Evolutionary conservation across 2,797 vertebrate genomes (phyloP).

Genomic region (Amazona finschi): DNA sequence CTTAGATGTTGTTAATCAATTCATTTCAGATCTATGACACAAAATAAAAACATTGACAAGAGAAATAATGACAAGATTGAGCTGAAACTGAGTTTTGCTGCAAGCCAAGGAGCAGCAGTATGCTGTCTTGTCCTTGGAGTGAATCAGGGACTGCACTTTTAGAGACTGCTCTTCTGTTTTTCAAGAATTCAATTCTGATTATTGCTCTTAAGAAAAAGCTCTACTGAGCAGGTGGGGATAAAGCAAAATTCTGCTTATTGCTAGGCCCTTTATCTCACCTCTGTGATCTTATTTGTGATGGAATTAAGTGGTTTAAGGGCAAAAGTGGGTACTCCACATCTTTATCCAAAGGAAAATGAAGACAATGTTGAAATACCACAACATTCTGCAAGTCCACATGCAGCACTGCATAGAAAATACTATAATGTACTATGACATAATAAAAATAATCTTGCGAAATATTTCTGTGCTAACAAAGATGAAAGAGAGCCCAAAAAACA

Average conservation of each 20-base stretch:
- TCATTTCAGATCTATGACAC: not conserved
- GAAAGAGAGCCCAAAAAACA: not conserved
- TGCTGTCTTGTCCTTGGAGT: rapidly evolving
- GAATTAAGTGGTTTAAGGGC: not conserved
- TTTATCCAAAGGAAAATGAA: not conserved
- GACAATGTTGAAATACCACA: not conserved
- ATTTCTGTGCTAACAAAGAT: not conserved
- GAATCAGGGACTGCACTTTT: not conserved
- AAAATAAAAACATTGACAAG: not conserved
- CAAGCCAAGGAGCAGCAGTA: not conserved
- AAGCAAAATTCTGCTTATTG: not conserved
- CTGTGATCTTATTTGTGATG: not conserved
- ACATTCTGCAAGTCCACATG: not conserved
- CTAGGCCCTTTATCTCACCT: not conserved
- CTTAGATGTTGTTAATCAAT: not conserved
- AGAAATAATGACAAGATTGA: not conserved
- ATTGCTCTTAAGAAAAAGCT: not conserved
- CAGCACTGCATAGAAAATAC: not conserved
- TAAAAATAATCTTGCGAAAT: not conserved
- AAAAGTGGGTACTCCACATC: not conserved
- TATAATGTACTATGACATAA: not conserved
- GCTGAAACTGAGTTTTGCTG: not conserved
- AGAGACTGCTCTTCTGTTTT: not conserved
- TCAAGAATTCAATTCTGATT: not conserved
- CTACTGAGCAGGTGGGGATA: not conserved